A percentile compares a stretch with the other conserved stretches of the same genome.
phyloP scores from a whole-genome alignment of 2,113 vertebrate genomes.

The Lanius ludovicianus region DNA sequence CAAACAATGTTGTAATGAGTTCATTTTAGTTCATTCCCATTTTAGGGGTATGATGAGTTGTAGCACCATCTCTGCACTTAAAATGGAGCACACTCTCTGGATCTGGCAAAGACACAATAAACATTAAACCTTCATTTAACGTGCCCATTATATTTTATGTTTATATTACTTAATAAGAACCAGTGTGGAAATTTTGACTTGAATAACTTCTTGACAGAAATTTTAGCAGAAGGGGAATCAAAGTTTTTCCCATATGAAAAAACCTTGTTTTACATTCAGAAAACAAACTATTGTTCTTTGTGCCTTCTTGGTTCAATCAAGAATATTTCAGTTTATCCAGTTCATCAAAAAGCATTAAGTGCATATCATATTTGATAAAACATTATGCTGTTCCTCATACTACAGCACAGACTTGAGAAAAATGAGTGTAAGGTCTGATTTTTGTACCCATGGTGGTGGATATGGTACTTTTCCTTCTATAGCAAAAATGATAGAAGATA shows the following conservation, averaged over 20 bases:
- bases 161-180: neutral
- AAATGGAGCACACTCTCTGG: neutral
- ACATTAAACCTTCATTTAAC: neutral
- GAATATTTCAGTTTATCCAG: neutral
- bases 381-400: neutral
- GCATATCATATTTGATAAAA: neutral
- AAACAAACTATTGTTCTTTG: neutral
- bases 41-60: neutral
- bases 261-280: neutral
- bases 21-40: conserved; percentile 12
- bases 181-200: neutral
- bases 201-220: neutral
- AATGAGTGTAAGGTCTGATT: neutral
- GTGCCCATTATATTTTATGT: neutral
- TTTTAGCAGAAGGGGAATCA: accelerated
- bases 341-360: neutral
- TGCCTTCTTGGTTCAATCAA: neutral
- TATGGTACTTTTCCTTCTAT: neutral
- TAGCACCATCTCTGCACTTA: neutral
- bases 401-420: neutral
- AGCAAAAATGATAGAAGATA: neutral
- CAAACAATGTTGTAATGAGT: neutral
- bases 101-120: neutral
- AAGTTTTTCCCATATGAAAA: neutral
- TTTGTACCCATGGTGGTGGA: neutral